Conservation (phyloP, 2,888 invertebrate genomes). For the Lasioglossum leucozonium region DNA sequence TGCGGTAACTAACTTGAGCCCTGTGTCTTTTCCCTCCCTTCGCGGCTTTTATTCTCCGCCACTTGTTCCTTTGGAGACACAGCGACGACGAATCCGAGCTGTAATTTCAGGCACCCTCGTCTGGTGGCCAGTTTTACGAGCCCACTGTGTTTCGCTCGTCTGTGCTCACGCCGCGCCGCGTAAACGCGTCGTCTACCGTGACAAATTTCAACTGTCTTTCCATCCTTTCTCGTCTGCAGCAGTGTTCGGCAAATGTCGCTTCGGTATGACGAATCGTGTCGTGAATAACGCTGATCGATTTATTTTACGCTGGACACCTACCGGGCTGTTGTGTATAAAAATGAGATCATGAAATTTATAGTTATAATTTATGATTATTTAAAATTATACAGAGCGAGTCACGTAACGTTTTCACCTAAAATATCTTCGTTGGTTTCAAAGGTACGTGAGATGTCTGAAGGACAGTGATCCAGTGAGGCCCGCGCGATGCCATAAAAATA, state of each 20-base stretch:
- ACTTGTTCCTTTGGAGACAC: constrained; percentile 41
- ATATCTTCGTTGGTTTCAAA: too few species aligned
- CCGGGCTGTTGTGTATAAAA: too few species aligned
- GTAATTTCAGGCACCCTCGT: constrained; percentile 57
- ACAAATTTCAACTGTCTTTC: constrained; percentile 30
- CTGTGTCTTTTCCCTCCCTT: constrained; percentile 10
- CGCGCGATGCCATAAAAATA: too few species aligned
- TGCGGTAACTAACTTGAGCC: constrained; percentile 41
- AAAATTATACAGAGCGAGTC: too few species aligned
- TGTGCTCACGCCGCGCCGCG: constrained; percentile 13
- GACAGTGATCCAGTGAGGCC: too few species aligned
- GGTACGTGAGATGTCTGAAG: too few species aligned
- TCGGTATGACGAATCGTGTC: too few species aligned
- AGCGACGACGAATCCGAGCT: constrained; percentile 47
- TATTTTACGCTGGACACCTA: too few species aligned
- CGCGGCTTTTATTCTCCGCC: constrained; percentile 28
- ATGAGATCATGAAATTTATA: too few species aligned
- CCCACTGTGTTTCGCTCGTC: constrained; percentile 52
- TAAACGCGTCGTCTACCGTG: constrained; percentile 11
- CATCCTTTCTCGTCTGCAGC: background rate
- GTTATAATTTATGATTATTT: too few species aligned
- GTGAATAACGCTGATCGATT: too few species aligned
- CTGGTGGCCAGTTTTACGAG: constrained; percentile 60
- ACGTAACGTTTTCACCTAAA: too few species aligned
- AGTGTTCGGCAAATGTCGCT: background rate